Conservation (phyloP, 2,797 vertebrate genomes). For the Carapus acus region DNA sequence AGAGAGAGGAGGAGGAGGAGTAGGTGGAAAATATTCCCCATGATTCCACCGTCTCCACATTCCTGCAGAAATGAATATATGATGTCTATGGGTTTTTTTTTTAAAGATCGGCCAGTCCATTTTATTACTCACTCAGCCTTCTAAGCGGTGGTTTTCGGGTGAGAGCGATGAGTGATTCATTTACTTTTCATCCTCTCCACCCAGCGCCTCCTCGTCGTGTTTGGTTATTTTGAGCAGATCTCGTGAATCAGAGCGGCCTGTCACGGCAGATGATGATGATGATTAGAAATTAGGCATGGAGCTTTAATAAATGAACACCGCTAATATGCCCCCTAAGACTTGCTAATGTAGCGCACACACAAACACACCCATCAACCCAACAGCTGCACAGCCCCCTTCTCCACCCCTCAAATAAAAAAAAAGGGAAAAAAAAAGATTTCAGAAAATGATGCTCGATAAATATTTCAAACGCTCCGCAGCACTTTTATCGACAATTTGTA, state of each 20-base stretch:
- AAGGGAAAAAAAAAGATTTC: no score
- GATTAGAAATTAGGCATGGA: constrained; percentile 21
- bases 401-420: no score
- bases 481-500: background rate
- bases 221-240: constrained; percentile 32
- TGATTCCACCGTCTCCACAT: no score
- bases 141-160: constrained; percentile 35
- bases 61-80: background rate
- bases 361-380: background rate
- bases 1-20: no score
- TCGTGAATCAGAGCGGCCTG: constrained; percentile 48
- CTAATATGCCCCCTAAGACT: constrained; percentile 13
- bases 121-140: constrained; percentile 42
- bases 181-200: constrained; percentile 33
- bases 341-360: constrained; percentile 1
- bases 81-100: constrained; percentile 25
- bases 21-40: no score
- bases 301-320: constrained; percentile 15
- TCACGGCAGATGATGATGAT: constrained; percentile 33
- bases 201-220: constrained; percentile 12
- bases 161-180: constrained; percentile 43
- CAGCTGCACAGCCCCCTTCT: no score
- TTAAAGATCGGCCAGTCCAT: constrained; percentile 1
- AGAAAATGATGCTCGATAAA: background rate
- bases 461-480: background rate